Conservation (phyloP, 2,888 invertebrate species). For the Ligdia adustata region DNA sequence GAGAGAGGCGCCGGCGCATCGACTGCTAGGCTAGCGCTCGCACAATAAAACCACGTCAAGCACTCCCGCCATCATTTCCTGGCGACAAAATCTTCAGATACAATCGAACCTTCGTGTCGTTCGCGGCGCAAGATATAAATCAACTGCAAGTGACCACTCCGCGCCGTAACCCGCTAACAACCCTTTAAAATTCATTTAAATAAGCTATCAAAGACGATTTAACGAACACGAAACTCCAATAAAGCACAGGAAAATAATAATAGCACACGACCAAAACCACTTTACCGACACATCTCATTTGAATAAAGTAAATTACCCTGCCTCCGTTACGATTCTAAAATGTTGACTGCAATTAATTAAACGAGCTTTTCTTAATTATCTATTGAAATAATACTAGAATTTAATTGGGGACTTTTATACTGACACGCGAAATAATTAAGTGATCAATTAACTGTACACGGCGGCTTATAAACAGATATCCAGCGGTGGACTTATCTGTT, state of each 20-base stretch:
- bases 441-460: conserved; percentile 78
- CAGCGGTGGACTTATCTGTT: conserved; percentile 60
- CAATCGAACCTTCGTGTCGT: conserved; percentile 69
- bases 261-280: conserved; percentile 76
- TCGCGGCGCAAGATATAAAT: conserved; percentile 67
- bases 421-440: conserved; percentile 80
- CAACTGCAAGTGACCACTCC: conserved; percentile 52
- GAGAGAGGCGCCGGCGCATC: conserved; percentile 65
- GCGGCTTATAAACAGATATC: conserved; percentile 64
- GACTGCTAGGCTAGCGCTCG: conserved; percentile 61
- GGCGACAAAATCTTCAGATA: conserved; percentile 79
- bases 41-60: conserved; percentile 65
- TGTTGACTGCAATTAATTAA: conserved; percentile 74
- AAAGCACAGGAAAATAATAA: conserved; percentile 79
- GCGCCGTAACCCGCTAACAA: conserved; percentile 46
- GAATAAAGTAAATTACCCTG: conserved; percentile 77
- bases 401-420: conserved; percentile 76
- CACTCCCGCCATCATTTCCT: conserved; percentile 73
- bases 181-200: conserved; percentile 70
- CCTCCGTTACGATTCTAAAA: conserved; percentile 62
- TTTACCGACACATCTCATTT: conserved; percentile 74
- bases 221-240: conserved; percentile 78
- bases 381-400: conserved; percentile 76
- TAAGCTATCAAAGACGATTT: conserved; percentile 69
- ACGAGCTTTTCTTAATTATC: conserved; percentile 78